phyloP scores from a whole-genome alignment of 2,888 invertebrate species.

The Ceratothoa steindachneri region DNA sequence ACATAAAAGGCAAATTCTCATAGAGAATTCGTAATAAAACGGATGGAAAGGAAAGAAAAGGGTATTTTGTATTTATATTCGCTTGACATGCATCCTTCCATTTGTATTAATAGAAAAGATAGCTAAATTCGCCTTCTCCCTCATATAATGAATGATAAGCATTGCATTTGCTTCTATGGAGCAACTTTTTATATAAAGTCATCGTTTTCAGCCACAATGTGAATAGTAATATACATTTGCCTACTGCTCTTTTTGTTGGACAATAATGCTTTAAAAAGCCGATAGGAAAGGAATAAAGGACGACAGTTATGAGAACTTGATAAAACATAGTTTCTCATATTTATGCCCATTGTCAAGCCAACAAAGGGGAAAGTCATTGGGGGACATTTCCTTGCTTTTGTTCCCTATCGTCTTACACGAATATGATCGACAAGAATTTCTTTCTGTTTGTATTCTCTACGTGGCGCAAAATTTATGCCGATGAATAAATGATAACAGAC shows the following conservation, averaged over 20 bases:
- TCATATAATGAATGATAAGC: background rate
- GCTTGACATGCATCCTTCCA: background rate
- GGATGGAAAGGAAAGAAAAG: too few species aligned
- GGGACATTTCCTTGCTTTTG: background rate
- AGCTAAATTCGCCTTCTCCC: background rate
- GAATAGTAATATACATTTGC: background rate
- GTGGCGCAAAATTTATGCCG: too few species aligned
- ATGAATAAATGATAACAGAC: too few species aligned
- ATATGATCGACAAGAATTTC: background rate
- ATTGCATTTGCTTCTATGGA: background rate
- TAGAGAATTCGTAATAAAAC: too few species aligned
- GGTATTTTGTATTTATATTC: background rate
- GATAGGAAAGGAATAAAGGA: background rate
- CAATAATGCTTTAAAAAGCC: background rate
- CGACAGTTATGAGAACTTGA: background rate
- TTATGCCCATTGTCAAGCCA: background rate
- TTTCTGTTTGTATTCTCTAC: too few species aligned
- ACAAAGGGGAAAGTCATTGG: background rate
- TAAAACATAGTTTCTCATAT: background rate
- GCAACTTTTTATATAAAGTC: background rate
- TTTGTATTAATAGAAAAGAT: background rate
- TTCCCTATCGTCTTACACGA: background rate
- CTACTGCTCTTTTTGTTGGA: background rate
- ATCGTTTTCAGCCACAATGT: background rate
- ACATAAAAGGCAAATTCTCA: too few species aligned